Base-by-base conservation (phyloP, 2,888 invertebrate genomes). In the Charanyca ferruginea region DNA sequence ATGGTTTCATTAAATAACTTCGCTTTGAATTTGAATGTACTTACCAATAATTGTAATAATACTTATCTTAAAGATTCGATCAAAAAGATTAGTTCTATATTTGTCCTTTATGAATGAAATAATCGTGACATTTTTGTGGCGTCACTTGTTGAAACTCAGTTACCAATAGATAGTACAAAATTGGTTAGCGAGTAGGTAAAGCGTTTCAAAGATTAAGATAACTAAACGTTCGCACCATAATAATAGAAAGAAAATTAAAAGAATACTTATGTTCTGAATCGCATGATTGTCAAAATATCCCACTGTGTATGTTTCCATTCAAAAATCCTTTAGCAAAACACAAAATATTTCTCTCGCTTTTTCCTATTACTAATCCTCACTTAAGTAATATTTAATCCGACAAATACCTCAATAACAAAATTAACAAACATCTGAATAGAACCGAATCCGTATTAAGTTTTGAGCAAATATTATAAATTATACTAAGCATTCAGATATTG, bases 381-480 rank as follows among this genome's bases (percentile, higher is more conserved):
- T 72, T 63, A 74, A 81, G 76, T 79, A 76, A 68, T 70, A 51
- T 69, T 69, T 80, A 86, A 85, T 80, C 77, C 79, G 86, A 88
- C 87, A 88, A 84, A 89, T 83, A 57, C 77, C 62, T 70, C 76
- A 83, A 85, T 88, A 85, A 86, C 80, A 87, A 86, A 88, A 85
- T 85, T 85, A 88, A 86, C 84, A 77, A 85, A 85, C 81, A 82
- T 80, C 76, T 81, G 80, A 83, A 86, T 84, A 73, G 81, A 58
- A 49, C 69, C 66, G 77, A 73, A 72, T 54, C 75, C 66, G 69
- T 71, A 77, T 75, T 75, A 66, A 73, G 52, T 66, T 73, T 79
- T 69, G 70, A 82, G 81, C 80, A 85, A 87, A 86, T 83, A 85
- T 81, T 83, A 83, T 88, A 87, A 89, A 89, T 87, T 86, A 81